Evolutionary conservation across 2,797 vertebrate genomes (phyloP), one percentile per base, ranked within the genome.

Genomic region (Podarcis siculus): DNA sequence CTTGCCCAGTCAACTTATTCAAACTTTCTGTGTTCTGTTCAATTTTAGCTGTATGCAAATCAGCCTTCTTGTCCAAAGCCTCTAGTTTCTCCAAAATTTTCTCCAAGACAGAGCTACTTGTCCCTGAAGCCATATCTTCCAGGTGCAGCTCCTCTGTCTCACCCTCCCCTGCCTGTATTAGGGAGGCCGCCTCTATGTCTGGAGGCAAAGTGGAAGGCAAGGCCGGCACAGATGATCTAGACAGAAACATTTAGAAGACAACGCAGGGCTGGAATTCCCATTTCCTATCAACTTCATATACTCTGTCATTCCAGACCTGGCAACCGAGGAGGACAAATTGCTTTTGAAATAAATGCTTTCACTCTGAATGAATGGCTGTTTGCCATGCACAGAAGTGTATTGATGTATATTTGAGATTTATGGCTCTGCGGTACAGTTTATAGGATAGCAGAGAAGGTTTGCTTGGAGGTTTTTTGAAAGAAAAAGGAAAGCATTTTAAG

Each of bases 211-310:
- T n/a, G n/a, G n/a, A n/a, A n/a, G n/a, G n/a, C n/a, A n/a, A n/a
- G n/a, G n/a, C n/a, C n/a, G n/a, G n/a, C n/a, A n/a, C n/a, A n/a
- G n/a, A n/a, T n/a, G n/a, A n/a, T n/a, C n/a, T n/a, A 95, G 72
- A 67, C 88, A 92, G 80, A 86, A 82, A 85, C 83, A 79, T 21
- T 93, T 69, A 89, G 79, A 96, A 95, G 86, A 78, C n/a, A 94
- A 95, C 95, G 82, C 71, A 94, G 37, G 32, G 45, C 83, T 90
- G 87, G 81, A 94, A 87, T 95, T 96, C 94, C 89, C 82, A 91
- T 95, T 95, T 95, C 87, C 83, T 82, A 90, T 92, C 58, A 89
- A 86, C 86, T 89, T 90, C 89, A 88, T 92, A 64, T 64, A 95
- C 93, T 95, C 92, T 82, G 89, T 92, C 77, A 88, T 94, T 93